Base-by-base conservation (phyloP, 1,140 invertebrate genomes). In the Akabosia matsudoensis region DNA sequence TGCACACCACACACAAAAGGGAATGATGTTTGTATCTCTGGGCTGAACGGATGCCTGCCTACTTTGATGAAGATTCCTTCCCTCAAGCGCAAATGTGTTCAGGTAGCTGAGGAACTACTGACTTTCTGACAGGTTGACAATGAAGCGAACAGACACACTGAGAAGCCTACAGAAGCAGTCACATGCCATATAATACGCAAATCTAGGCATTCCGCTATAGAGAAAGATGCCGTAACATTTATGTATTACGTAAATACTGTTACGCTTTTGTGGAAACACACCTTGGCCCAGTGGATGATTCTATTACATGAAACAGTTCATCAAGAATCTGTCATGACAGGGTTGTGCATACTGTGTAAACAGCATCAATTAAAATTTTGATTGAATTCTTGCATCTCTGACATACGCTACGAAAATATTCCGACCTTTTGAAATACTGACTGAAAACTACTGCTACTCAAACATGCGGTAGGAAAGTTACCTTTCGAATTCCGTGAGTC, bases 401-500 rank as follows among this genome's bases (percentile, higher is more conserved):
- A 7, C 18, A 7, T 18, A 45, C 18, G 37, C 18, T 45, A 10
- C 37, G 37, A 18, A 45, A 45, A 18, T 10, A 13, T 56, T 16
- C 24, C 54, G n/a, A 10, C 13, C n/a, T n/a, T 24, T 16, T 56
- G 22, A 56, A 56, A 56, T 16, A 10, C 10, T 56, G 24, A 70
- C 26, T 3, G 28, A 33, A 72, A 72, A 7, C 2, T 7, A 72
- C 16, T 72, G 13, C 18, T 14, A 37, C 45, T 45, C 33, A n/a
- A 45, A 52, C n/a, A n/a, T n/a, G 37, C 61, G 22, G 76, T 37
- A 75, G 37, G n/a, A 16, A 72, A 78, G 82, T 84, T 85, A 88
- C 88, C 88, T 86, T 82, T 90, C 89, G 79, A 89, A 85, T 73
- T 90, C 89, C 2, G 87, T 88, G 14, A 90, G 84, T 61, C 89